Base-by-base conservation (phyloP, 2,888 invertebrate species). In the Limenitis camilla region DNA sequence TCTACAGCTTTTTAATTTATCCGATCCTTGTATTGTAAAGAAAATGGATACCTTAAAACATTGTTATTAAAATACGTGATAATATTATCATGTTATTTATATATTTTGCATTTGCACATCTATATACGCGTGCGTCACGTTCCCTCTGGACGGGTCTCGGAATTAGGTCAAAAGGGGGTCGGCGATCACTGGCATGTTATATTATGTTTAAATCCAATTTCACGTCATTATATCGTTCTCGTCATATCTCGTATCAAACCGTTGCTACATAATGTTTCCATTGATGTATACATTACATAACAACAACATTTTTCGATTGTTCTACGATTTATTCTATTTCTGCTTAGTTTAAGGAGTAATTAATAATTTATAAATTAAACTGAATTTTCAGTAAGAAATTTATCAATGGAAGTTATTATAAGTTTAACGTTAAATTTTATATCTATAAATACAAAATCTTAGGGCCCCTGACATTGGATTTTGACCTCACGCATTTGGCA, bases 391-490 rank as follows among this genome's bases (percentile, higher is more conserved):
- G n/a, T n/a, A n/a, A n/a, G n/a, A n/a, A n/a, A n/a, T n/a, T n/a
- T n/a, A n/a, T n/a, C n/a, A n/a, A n/a, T n/a, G n/a, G n/a, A n/a
- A n/a, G n/a, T n/a, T n/a, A n/a, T 19, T 19, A 19, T 33, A 33
- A 33, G 9, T 33, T 33, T 45, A 53, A 32, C 31, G 36, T 53
- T 40, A 44, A 51, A 52, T 54, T 48, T 49, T 52, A 32, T 35
- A 48, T 45, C 40, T 27, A 39, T 45, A 32, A 45, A 53, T 43
- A 71, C 72, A 72, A 77, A 79, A 74, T 77, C 74, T 72, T 76
- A 78, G 82, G 84, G 82, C 85, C 82, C 85, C 84, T 85, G 85
- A 86, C 85, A 84, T 85, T 85, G 85, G 73, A 69, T 62, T 70
- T 67, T 72, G 80, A 76, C 84, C 84, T 82, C 73, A 71, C 68